Base-by-base conservation (phyloP, 2,797 vertebrate genomes). In the Pagetopsis macropterus region DNA sequence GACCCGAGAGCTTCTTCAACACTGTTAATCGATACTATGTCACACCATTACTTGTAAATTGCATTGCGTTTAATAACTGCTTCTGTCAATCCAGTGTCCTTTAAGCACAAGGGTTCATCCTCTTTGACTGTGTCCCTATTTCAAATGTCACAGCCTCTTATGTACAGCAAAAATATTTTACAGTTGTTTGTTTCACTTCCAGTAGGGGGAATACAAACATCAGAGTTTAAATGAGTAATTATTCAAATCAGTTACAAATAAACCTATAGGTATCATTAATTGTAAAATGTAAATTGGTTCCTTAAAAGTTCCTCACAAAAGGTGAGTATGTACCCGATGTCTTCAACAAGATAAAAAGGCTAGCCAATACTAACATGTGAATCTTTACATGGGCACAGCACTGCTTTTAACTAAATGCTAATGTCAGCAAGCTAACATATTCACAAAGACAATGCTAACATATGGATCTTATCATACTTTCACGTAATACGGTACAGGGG, bases 81-180 rank as follows among this genome's bases (percentile, higher is more conserved):
- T 62, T 27, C 51, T 55, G 23, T 63, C 23, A 55, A n/a, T 31
- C 55, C 1, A 17, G 19, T 69, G 62, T 48, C 75, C 72, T 80
- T 82, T 62, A 77, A 78, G 67, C 51, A 57, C 48, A 67, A 19
- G 5, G 27, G 52, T 57, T 79, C 44, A 64, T 9, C 40, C 12
- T 74, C 41, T 65, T 71, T 2, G 21, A 21, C 17, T 71, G 49
- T 23, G n/a, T 27, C 13, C 19, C 7, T 45, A 15, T 64, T 70
- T 65, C n/a, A 77, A 85, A 80, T 73, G 71, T 48, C 70, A 65
- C 7, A 54, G 59, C 49, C 17, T 60, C 19, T 65, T 44, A 52
- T 64, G 3, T 10, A 50, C 17, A 40, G 41, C 21, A 55, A 62
- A 3, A 33, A 55, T 16, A 13, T 62, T 37, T 23, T 44, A 49